Percentiles rank a stretch among this genome's conserved stretches.
phyloP scores from a whole-genome alignment of 2,113 vertebrate genomes.

The Dunckerocampus dactyliophorus region DNA sequence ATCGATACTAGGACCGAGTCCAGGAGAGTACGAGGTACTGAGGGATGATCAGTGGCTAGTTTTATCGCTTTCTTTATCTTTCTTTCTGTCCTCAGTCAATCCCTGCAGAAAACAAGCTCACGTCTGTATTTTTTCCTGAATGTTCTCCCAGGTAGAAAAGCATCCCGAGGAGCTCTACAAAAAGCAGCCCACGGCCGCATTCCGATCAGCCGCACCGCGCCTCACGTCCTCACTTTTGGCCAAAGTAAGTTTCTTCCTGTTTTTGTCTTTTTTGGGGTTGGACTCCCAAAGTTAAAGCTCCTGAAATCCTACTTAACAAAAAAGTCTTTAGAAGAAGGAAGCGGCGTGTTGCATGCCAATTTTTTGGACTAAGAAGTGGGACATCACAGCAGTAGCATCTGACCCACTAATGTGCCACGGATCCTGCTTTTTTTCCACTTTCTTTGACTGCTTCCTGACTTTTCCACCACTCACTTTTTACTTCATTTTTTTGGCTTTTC shows the following conservation, averaged over 20 bases:
- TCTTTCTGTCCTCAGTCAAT: background rate
- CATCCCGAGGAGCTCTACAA: constrained; percentile 56
- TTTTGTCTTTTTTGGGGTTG: background rate
- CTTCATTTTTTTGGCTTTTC: constrained; percentile 21
- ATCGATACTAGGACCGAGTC: constrained; percentile 47
- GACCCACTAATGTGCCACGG: constrained; percentile 18
- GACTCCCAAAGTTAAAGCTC: constrained; percentile 17
- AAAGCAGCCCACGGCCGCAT: constrained; percentile 53
- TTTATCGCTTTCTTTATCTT: background rate
- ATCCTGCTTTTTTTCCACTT: constrained; percentile 25
- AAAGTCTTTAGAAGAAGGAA: constrained; percentile 22
- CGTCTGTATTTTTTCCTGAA: background rate
- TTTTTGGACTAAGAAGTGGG: constrained; percentile 41
- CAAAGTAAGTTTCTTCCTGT: constrained; percentile 52
- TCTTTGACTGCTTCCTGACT: constrained; percentile 22
- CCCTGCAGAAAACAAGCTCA: background rate
- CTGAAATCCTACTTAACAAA: constrained; percentile 24
- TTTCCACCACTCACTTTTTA: constrained; percentile 4
- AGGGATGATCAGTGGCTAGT: too few species aligned
- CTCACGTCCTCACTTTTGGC: constrained; percentile 33
- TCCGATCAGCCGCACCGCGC: constrained; percentile 62
- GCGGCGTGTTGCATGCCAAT: constrained; percentile 25
- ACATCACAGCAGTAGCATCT: constrained; percentile 27
- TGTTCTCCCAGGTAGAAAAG: constrained; percentile 52
- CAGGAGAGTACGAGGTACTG: constrained; percentile 65